Evolutionary conservation across 2,797 vertebrate species (phyloP), one percentile per base, ranked within the genome.

Genomic region (Neopelma chrysocephalum): DNA sequence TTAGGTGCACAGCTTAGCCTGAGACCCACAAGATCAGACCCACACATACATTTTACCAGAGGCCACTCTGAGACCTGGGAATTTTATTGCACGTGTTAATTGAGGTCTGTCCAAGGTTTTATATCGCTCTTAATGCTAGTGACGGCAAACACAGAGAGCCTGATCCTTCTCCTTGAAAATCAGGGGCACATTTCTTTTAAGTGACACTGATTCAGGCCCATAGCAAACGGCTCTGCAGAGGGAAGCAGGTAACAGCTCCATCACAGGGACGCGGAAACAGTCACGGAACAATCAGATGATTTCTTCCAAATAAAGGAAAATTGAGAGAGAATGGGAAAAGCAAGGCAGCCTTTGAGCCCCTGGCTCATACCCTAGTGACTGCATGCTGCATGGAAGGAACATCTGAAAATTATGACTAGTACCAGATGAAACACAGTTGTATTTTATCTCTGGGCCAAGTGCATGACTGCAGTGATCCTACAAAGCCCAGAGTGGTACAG

Each of bases 41-140:
- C 61, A 19, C 31, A 0, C 0, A 4, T 16, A 0, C 14, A 2
- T 66, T 64, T 58, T 27, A 47, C 11, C 76, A 48, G 47, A 38
- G 69, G 47, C 50, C 38, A 3, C 58, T 26, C 72, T 9, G 18
- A 47, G 54, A 42, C 26, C 0, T 26, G 70, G 22, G 25, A 3
- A 8, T n/a, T 82, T 58, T 21, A 58, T 15, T 40, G 20, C 21
- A 20, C 11, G 2, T 18, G 38, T 42, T 83, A 21, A 53, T 54
- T 42, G 47, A 42, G 3, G 32, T 48, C 71, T 40, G 0, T 36
- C 68, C 71, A 8, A 36, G 42, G 36, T 14, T 11, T 58, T 45
- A 6, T 4, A 1, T 23, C 31, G 60, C 38, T 71, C 50, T 50
- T 31, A 45, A 53, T 18, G 45, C 48, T 0, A 0, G 23, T 7